These are phyloP conservation scores for Aptenodytes patagonicus DNA, from an alignment of 2,113 vertebrate species.

Conservation along the genomic window DNA sequence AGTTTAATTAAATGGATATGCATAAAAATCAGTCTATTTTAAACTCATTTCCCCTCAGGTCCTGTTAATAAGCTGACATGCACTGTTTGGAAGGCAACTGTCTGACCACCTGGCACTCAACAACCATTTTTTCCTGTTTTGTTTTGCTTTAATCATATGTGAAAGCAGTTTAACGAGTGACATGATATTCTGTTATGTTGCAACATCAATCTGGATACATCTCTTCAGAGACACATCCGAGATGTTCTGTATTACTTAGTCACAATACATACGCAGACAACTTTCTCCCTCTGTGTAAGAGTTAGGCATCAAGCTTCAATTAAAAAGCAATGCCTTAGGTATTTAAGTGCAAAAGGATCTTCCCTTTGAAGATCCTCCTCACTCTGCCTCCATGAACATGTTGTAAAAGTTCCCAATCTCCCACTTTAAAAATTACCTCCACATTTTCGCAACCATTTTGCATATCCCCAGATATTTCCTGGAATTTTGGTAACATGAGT, in stretches of 20 bases:
- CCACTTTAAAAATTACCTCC: background rate
- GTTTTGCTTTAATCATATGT: background rate
- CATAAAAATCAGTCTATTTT: slow-evolving; percentile 44
- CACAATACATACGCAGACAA: background rate
- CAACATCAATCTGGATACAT: background rate
- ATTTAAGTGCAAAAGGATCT: background rate
- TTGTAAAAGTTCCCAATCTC: background rate
- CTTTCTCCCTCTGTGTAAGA: background rate
- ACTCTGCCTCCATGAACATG: background rate
- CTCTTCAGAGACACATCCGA: background rate
- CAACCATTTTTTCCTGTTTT: background rate
- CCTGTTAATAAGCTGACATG: slow-evolving; percentile 34
- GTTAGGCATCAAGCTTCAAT: background rate
- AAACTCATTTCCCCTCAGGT: background rate
- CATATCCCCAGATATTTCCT: background rate
- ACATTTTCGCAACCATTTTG: background rate
- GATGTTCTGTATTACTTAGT: background rate
- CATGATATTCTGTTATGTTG: background rate
- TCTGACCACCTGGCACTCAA: slow-evolving; percentile 17
- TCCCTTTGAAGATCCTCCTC: background rate
- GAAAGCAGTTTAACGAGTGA: background rate
- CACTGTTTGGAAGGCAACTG: background rate
- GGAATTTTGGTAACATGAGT: background rate
- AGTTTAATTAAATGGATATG: slow-evolving; percentile 3
- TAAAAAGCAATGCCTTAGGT: background rate